These are phyloP conservation scores for Elaphurus davidianus DNA, from an alignment of 2,113 vertebrate species.

Conservation along the genomic window DNA sequence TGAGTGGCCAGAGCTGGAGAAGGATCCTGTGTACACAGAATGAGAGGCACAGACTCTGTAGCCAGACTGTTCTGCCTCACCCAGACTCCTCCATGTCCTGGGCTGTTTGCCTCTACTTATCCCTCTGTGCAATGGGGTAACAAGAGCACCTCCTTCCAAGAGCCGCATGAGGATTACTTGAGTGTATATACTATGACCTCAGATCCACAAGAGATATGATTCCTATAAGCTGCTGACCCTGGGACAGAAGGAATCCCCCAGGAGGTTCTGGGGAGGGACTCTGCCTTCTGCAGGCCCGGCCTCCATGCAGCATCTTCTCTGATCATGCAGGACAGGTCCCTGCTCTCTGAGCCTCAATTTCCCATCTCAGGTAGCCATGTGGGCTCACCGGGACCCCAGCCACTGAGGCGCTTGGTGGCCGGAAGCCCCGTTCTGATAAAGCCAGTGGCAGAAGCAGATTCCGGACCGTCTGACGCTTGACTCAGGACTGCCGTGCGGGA, in stretches of 20 bases:
- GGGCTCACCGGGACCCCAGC: neutral
- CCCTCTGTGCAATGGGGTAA: neutral
- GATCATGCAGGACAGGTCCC: neutral
- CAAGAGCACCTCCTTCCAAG: neutral
- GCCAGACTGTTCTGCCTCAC: neutral
- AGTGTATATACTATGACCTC: fast-evolving
- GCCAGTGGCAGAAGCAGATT: fast-evolving
- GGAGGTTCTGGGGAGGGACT: neutral
- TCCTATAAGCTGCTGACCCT: neutral
- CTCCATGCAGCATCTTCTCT: neutral
- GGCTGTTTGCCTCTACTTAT: neutral
- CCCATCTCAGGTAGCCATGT: too few relatives aligned
- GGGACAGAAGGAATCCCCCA: neutral
- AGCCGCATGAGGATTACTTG: too few relatives aligned
- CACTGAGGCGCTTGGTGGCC: fast-evolving
- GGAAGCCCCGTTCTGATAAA: neutral
- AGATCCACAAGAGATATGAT: neutral
- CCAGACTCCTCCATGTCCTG: neutral
- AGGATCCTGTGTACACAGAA: neutral
- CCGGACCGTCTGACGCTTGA: fast-evolving
- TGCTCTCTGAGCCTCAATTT: neutral
- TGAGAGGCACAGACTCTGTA: neutral
- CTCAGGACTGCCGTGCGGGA: fast-evolving
- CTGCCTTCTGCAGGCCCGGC: neutral
- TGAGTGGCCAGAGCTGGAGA: neutral